phyloP scores from a whole-genome alignment of 2,797 vertebrate genomes.

The Varecia variegata region DNA sequence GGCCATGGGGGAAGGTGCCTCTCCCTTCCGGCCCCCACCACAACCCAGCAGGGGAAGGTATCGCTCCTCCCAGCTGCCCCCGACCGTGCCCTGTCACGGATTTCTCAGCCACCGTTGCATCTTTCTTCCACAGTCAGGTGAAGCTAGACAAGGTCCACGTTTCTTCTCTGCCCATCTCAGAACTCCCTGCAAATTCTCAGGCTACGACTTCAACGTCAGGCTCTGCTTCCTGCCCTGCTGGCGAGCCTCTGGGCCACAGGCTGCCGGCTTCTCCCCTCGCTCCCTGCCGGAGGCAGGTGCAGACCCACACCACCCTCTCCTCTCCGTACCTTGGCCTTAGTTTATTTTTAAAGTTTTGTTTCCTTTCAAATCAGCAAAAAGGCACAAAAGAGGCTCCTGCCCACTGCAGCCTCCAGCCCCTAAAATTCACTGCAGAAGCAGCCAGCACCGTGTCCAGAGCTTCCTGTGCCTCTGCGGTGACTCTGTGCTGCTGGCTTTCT shows the following conservation, averaged over 20 bases:
- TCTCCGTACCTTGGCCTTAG: neutral
- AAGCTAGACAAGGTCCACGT: too few relatives aligned
- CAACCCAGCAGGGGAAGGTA: neutral
- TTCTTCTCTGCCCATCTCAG: too few relatives aligned
- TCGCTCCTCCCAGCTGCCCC: fast-evolving
- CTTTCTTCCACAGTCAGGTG: neutral
- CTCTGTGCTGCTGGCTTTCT: neutral
- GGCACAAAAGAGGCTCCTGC: neutral
- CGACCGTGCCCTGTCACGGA: neutral
- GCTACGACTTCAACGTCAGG: fast-evolving
- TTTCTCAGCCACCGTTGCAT: neutral
- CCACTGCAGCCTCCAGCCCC: neutral
- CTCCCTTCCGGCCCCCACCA: neutral
- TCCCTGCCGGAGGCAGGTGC: neutral
- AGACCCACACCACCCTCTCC: neutral
- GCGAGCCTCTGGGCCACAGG: neutral
- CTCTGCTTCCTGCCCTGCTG: fast-evolving
- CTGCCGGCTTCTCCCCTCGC: fast-evolving
- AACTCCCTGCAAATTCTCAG: neutral
- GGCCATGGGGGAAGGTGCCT: neutral
- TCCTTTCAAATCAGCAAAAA: too few relatives aligned
- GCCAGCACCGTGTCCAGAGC: neutral
- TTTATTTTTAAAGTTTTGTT: neutral
- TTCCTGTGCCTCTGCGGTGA: neutral
- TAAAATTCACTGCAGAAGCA: neutral